phyloP scores from a whole-genome alignment of 2,113 vertebrate species.

The Strigops habroptila region DNA sequence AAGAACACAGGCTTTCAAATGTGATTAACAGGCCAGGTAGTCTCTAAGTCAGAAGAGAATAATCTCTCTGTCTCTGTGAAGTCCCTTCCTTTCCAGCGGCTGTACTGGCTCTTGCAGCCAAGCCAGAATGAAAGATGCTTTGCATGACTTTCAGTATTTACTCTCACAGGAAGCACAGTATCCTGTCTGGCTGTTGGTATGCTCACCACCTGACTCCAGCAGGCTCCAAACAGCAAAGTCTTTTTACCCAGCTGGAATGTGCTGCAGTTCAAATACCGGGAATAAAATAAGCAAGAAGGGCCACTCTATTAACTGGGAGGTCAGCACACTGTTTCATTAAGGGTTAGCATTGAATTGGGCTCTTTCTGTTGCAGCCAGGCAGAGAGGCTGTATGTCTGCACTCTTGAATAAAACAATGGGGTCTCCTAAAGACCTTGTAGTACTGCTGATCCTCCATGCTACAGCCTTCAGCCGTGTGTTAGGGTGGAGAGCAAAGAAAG shows the following conservation, averaged over 20 bases:
- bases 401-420: not conserved
- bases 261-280: conserved; percentile 15
- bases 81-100: not conserved
- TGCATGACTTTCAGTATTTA: conserved; percentile 58
- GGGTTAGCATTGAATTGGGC: not conserved
- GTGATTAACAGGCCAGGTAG: conserved; percentile 19
- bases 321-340: not conserved
- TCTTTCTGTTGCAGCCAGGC: not conserved
- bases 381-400: not conserved
- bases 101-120: not conserved
- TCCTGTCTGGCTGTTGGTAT: conserved; percentile 79
- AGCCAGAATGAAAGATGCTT: conserved; percentile 55
- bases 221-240: conserved; percentile 65
- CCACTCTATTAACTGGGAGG: conserved; percentile 5
- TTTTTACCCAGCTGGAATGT: conserved; percentile 62
- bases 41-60: conserved; percentile 4
- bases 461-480: not conserved
- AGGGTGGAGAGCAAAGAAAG: not conserved
- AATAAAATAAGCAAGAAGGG: conserved; percentile 49
- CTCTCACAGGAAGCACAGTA: conserved; percentile 81
- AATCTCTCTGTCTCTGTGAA: conserved; percentile 27
- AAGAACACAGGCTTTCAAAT: not conserved
- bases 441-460: not conserved
- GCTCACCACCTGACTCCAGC: conserved; percentile 73
- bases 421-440: not conserved